These are phyloP conservation scores for Erithacus rubecula DNA, from an alignment of 2,797 vertebrate genomes.

Conservation along the genomic window DNA sequence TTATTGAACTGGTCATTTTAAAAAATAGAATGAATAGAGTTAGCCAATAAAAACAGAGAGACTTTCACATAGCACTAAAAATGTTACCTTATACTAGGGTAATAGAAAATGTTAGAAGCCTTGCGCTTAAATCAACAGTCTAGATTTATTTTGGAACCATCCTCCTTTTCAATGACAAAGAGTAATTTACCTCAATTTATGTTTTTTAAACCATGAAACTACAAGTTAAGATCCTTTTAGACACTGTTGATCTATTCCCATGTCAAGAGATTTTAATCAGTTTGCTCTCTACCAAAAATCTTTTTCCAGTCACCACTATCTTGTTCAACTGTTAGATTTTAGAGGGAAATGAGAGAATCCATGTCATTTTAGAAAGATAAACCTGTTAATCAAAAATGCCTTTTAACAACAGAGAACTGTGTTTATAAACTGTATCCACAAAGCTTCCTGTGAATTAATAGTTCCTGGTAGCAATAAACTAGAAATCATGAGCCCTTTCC, in stretches of 20 bases:
- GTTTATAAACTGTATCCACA: not conserved
- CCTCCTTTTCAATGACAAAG: constrained; percentile 20
- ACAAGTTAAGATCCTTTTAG: not conserved
- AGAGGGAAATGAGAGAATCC: not conserved
- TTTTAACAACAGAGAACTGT: not conserved
- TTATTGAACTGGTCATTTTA: constrained; percentile 30
- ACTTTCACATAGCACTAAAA: constrained; percentile 42
- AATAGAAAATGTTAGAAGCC: constrained; percentile 58
- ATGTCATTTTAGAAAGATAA: not conserved
- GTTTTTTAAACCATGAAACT: constrained; percentile 17
- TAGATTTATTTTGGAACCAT: constrained; percentile 64
- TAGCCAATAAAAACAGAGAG: constrained; percentile 71
- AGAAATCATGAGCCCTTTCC: not conserved
- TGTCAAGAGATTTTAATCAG: not conserved
- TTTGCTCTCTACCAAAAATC: not conserved
- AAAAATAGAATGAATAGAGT: constrained; percentile 65
- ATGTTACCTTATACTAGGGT: constrained; percentile 8
- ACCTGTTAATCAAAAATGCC: not conserved
- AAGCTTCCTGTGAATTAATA: not conserved
- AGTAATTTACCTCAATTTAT: constrained; percentile 41
- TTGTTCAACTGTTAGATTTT: not conserved
- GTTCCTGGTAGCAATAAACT: not conserved
- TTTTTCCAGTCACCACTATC: not conserved
- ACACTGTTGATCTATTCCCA: not conserved
- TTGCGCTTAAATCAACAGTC: constrained; percentile 47